Evolutionary conservation across 2,797 vertebrate species (phyloP).

Genomic region (Enteromius paludinosus): DNA sequence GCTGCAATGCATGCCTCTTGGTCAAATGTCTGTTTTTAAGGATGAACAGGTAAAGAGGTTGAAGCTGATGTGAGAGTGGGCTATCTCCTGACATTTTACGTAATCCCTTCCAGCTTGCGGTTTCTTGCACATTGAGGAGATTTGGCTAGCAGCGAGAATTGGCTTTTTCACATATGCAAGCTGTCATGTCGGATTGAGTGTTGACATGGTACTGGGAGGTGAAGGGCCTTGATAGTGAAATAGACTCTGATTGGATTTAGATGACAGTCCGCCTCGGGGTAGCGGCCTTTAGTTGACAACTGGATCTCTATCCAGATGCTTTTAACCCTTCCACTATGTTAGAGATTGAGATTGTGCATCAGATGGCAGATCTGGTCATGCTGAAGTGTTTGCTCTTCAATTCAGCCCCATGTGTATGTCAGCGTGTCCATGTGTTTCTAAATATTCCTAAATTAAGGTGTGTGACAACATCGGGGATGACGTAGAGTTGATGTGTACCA

Average conservation of each 20-base stretch:
- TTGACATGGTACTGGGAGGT: slow-evolving; percentile 75
- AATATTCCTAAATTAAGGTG: slow-evolving; percentile 18
- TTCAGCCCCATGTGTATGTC: slow-evolving; percentile 7
- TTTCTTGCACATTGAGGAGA: slow-evolving; percentile 88
- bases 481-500: slow-evolving; percentile 45
- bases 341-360: slow-evolving; percentile 58
- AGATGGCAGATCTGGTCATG: slow-evolving; percentile 1
- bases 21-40: slow-evolving; percentile 90
- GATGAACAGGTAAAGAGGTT: slow-evolving; percentile 91
- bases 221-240: slow-evolving; percentile 81
- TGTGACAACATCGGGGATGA: slow-evolving; percentile 51
- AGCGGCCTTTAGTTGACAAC: slow-evolving; percentile 78
- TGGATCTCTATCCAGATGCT: slow-evolving; percentile 71
- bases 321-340: slow-evolving; percentile 75
- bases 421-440: slow-evolving; percentile 16
- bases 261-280: slow-evolving; percentile 78
- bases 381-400: slow-evolving; percentile 5
- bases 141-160: slow-evolving; percentile 93
- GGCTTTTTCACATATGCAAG: slow-evolving; percentile 98
- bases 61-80: slow-evolving; percentile 69
- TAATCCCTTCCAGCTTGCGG: slow-evolving; percentile 90
- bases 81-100: slow-evolving; percentile 95
- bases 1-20: slow-evolving; percentile 86
- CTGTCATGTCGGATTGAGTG: slow-evolving; percentile 89
- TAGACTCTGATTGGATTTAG: slow-evolving; percentile 85